Evolutionary conservation across 1,140 invertebrate species (phyloP), one percentile per base, ranked within the genome.

Genomic region (Macrosteles quadrilineatus): DNA sequence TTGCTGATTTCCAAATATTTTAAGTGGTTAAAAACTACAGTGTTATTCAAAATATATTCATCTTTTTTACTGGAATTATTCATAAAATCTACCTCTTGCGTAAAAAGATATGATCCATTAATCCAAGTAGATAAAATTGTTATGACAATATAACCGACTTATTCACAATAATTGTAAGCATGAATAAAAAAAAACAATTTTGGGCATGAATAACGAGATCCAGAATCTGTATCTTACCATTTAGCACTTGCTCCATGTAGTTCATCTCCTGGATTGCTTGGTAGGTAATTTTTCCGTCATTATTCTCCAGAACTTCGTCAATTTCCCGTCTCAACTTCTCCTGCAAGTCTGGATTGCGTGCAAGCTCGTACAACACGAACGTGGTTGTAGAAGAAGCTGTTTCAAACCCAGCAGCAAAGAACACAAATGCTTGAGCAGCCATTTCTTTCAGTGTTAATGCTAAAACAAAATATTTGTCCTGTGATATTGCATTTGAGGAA

Each of bases 341-440:
- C 67, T 90, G 86, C 14, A 87, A 80, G 2, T 86, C 82, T 1
- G 82, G 82, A 76, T 90, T 80, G 45, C 81, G 76, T 0, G 89
- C 85, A 47, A 91, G 77, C 73, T 85, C 83, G 71, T 85, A 88
- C 0, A 87, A 69, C 0, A 82, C 80, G 69, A 86, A 86, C 25
- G 85, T 80, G 1, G 89, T 80, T 0, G 87, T 82, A 1, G 84
- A 84, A 1, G 87, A 84, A 0, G 89, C 88, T 0, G 90, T 90
- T 73, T 91, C 90, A 76, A 87, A 91, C 14, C 90, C 90, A 47
- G 88, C 89, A 17, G 88, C 73, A 72, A 89, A 86, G 72, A 90
- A 89, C 6, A 88, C 81, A 53, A 88, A 85, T 0, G 83, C 81
- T 77, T 90, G 86, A 0, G 86, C 86, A 0, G 87, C 81, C 25